phyloP scores from a whole-genome alignment of 1,140 invertebrate species.

The Varroa destructor region DNA sequence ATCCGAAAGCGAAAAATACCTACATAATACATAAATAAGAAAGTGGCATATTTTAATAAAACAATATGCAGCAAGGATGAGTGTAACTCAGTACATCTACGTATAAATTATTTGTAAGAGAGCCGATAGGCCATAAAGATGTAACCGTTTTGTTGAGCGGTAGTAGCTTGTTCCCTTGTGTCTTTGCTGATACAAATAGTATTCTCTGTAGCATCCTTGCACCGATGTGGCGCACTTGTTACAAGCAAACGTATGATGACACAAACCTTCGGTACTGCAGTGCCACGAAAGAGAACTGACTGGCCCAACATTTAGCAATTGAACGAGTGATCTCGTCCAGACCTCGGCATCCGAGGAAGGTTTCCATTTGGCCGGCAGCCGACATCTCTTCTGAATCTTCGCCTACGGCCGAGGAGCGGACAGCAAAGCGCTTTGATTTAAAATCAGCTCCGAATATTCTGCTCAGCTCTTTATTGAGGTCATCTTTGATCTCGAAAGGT shows the following conservation, averaged over 20 bases:
- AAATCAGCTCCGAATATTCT: conserved; percentile 36
- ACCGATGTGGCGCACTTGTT: too few species aligned
- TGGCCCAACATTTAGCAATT: conserved; percentile 61
- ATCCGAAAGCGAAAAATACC: conserved; percentile 23
- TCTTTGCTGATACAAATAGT: too few species aligned
- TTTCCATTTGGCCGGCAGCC: conserved; percentile 70
- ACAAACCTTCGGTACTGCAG: conserved; percentile 54
- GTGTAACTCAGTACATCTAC: too few species aligned
- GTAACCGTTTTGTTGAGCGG: too few species aligned
- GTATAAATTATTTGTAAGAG: too few species aligned
- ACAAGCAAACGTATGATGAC: too few species aligned
- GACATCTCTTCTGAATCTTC: conserved; percentile 64
- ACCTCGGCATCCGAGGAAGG: conserved; percentile 52
- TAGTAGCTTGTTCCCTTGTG: too few species aligned
- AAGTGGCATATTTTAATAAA: too few species aligned
- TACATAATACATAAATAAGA: not conserved
- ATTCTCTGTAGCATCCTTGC: too few species aligned
- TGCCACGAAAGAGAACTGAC: conserved; percentile 58
- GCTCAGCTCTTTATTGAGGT: conserved; percentile 38
- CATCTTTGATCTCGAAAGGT: conserved; percentile 30
- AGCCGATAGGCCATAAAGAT: too few species aligned
- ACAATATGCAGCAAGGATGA: too few species aligned
- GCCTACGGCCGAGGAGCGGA: conserved; percentile 51
- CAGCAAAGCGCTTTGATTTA: conserved; percentile 40
- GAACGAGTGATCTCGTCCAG: conserved; percentile 45